Evolutionary conservation across 2,797 vertebrate genomes (phyloP).

Genomic region (Poliocrania exsul): DNA sequence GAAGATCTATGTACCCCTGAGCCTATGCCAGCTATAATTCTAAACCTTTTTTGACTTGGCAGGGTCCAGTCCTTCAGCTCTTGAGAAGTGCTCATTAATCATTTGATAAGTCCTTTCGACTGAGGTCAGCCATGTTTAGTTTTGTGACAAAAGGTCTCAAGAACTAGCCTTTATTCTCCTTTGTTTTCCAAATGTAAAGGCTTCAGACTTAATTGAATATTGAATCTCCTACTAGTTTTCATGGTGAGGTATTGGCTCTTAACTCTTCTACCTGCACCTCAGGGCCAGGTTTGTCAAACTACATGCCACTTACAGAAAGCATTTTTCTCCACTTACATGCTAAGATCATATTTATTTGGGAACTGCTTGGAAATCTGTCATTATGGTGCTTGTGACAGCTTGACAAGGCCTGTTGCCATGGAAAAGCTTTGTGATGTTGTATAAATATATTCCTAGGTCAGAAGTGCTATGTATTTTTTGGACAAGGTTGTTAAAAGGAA

Average conservation of each 20-base stretch:
- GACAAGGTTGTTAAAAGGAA: conserved; percentile 67
- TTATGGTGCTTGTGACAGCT: conserved; percentile 71
- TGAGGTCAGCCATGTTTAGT: neutral
- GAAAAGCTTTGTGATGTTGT: conserved; percentile 76
- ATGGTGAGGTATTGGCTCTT: neutral
- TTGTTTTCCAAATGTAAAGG: neutral
- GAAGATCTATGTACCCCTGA: neutral
- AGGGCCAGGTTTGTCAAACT: neutral
- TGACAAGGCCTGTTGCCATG: conserved; percentile 78
- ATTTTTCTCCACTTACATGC: conserved; percentile 54
- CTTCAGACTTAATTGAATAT: neutral
- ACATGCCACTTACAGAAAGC: neutral
- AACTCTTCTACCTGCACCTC: neutral
- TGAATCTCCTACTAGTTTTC: neutral
- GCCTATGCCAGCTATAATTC: neutral
- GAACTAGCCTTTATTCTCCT: neutral
- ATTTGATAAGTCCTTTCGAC: neutral
- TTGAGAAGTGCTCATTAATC: neutral
- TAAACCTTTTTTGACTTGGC: neutral
- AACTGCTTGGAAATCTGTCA: conserved; percentile 70
- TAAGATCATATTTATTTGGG: conserved; percentile 73
- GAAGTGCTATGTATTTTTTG: conserved; percentile 75
- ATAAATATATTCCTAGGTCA: conserved; percentile 79
- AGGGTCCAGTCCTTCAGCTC: neutral
- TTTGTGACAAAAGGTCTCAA: neutral